A percentile compares a stretch with the other conserved stretches of the same genome.
phyloP scores from a whole-genome alignment of 1,140 invertebrate genomes.

The Pteromalus puparum region DNA sequence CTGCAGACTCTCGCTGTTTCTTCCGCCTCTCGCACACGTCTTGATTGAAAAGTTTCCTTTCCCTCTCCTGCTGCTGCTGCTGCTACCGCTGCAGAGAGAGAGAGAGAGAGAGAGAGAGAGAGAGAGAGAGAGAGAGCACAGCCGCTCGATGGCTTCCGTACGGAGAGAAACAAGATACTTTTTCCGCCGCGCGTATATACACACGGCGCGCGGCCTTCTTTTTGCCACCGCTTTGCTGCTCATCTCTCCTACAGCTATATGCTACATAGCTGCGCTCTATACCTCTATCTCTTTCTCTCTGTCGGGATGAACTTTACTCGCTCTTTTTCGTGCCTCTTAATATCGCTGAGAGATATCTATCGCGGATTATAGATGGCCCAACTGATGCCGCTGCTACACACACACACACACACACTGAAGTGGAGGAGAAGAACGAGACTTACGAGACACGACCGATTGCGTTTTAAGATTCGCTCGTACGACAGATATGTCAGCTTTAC shows the following conservation, averaged over 20 bases:
- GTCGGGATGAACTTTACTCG: conserved; percentile 14
- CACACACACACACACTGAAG: too few relatives aligned
- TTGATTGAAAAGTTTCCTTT: conserved; percentile 44
- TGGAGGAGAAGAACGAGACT: not conserved
- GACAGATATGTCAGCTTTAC: too few relatives aligned
- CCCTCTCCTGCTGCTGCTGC: not conserved
- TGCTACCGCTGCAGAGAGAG: not conserved
- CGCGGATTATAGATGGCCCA: not conserved
- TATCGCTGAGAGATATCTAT: conserved; percentile 16
- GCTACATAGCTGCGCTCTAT: too few relatives aligned
- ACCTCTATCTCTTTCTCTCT: not conserved
- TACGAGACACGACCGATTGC: not conserved
- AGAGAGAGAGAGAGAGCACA: not conserved
- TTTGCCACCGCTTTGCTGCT: not conserved
- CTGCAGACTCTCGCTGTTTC: conserved; percentile 15
- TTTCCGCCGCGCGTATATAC: conserved; percentile 5
- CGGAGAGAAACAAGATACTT: conserved; percentile 31
- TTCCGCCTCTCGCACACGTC: conserved; percentile 36
- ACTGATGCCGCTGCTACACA: too few relatives aligned
- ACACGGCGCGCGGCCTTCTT: not conserved
- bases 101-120: too few relatives aligned
- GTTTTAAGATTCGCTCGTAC: not conserved
- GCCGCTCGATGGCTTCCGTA: not conserved
- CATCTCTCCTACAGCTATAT: not conserved
- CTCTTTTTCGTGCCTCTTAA: conserved; percentile 1